Evolutionary conservation across 2,888 invertebrate genomes (phyloP).

Genomic region (Calephelis perditalis): DNA sequence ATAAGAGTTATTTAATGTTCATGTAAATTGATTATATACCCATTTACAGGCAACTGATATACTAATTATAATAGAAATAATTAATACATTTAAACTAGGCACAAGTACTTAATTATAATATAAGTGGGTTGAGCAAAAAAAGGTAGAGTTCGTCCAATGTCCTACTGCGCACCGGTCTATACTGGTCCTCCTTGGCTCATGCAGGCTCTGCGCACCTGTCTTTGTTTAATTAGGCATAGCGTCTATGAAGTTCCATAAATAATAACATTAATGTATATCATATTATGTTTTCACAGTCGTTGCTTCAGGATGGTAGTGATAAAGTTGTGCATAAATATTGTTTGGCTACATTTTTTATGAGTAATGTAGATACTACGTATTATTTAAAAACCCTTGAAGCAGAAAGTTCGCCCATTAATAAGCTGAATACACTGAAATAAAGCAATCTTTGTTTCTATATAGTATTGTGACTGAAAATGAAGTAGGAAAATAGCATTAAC

Average conservation of each 20-base stretch:
- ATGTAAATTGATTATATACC: slow-evolving; percentile 6
- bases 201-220: slow-evolving; percentile 61
- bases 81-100: slow-evolving; percentile 26
- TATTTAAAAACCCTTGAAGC: too few species aligned
- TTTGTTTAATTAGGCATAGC: slow-evolving; percentile 64
- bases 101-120: slow-evolving; percentile 51
- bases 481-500: too few species aligned
- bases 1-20: neutral
- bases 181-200: slow-evolving; percentile 67
- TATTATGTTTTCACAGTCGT: too few species aligned
- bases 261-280: too few species aligned
- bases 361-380: slow-evolving; percentile 30
- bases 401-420: too few species aligned
- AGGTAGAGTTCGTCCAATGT: slow-evolving; percentile 44
- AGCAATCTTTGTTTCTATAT: too few species aligned
- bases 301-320: too few species aligned
- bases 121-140: slow-evolving; percentile 52
- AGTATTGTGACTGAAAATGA: too few species aligned
- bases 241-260: too few species aligned
- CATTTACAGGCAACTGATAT: slow-evolving; percentile 8
- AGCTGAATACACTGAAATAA: too few species aligned
- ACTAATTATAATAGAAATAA: slow-evolving; percentile 2
- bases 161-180: slow-evolving; percentile 48
- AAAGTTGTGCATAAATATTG: too few species aligned
- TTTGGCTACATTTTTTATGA: too few species aligned